Percentiles rank a stretch among this genome's conserved stretches.
Conservation (phyloP, 1,140 invertebrate genomes). For the Papilio polyxenes region DNA sequence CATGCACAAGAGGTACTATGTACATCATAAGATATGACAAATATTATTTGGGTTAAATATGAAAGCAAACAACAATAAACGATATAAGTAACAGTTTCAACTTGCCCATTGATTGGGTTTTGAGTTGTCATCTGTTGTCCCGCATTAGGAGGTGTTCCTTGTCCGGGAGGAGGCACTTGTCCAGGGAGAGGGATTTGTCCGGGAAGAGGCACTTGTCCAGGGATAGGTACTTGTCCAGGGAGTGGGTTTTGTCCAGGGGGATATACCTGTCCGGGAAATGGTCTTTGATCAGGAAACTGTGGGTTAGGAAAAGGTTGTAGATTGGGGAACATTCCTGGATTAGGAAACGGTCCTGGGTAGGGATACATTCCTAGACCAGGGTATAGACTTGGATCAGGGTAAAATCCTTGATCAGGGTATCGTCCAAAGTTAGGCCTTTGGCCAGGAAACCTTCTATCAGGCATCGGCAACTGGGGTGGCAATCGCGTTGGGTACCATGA, state of each 20-base stretch:
- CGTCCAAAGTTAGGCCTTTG: not conserved
- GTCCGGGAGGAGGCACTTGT: not conserved
- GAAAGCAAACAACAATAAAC: not conserved
- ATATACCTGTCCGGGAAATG: not conserved
- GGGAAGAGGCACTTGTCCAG: not conserved
- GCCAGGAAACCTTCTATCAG: not conserved
- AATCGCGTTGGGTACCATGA: not conserved
- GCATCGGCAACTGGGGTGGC: not conserved
- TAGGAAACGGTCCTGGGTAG: not conserved
- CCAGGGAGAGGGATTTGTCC: not conserved
- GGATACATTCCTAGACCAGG: not conserved
- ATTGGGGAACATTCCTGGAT: not conserved
- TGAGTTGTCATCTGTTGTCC: constrained; percentile 1
- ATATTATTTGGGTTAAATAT: not conserved
- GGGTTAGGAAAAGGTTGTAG: not conserved
- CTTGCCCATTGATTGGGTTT: constrained; percentile 26
- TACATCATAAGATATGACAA: not conserved
- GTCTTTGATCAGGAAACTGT: not conserved
- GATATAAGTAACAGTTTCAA: constrained; percentile 9
- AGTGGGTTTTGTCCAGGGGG: not conserved
- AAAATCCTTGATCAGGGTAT: not conserved
- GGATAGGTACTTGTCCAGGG: not conserved
- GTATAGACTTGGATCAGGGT: not conserved
- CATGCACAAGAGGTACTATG: not conserved
- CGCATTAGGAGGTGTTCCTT: not conserved